Evolutionary conservation across 2,797 vertebrate genomes (phyloP).

Genomic region (Limnodromus scolopaceus): DNA sequence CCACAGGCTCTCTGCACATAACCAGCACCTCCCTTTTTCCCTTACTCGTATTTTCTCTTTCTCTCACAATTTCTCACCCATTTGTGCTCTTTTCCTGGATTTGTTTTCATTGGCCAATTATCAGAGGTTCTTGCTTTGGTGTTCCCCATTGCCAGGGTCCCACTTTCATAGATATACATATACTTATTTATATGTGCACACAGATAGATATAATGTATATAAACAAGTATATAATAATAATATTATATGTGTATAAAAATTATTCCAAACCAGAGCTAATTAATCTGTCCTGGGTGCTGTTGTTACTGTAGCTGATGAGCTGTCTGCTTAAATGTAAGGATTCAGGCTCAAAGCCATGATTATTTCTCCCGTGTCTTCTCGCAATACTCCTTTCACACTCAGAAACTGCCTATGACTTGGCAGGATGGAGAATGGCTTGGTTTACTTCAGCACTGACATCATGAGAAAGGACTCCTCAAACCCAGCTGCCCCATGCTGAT

Average conservation of each 20-base stretch:
- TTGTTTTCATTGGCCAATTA: background rate
- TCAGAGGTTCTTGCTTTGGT: background rate
- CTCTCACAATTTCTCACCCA: background rate
- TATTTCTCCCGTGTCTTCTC: background rate
- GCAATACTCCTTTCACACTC: background rate
- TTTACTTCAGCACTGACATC: background rate
- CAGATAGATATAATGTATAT: background rate
- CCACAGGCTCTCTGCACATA: background rate
- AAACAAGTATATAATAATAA: background rate
- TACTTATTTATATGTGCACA: background rate
- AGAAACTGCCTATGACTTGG: background rate
- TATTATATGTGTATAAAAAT: background rate
- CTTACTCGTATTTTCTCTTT: background rate
- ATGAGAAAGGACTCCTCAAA: background rate
- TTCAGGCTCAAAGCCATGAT: background rate
- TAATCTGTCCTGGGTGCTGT: background rate
- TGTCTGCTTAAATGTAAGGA: background rate
- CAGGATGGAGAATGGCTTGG: background rate
- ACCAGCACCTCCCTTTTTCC: background rate
- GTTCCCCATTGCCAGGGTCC: background rate
- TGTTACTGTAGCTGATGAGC: background rate
- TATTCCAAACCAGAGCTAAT: background rate
- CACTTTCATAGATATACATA: background rate
- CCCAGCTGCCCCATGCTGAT: background rate
- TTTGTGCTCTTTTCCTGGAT: background rate